phyloP scores from a whole-genome alignment of 2,888 invertebrate genomes.

The Tupiocoris notatus region DNA sequence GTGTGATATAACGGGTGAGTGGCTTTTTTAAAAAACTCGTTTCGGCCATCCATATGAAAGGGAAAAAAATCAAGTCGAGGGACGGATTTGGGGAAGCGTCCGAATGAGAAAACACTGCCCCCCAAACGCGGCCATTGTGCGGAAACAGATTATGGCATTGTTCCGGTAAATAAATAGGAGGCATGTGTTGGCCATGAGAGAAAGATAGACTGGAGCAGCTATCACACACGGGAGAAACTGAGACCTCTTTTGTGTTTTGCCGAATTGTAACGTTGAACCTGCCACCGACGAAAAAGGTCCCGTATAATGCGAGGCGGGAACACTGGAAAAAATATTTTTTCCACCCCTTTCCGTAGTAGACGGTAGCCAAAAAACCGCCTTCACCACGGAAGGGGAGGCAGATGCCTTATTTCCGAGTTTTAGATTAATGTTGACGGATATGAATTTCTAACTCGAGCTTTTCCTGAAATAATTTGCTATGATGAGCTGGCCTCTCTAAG shows the following conservation, averaged over 20 bases:
- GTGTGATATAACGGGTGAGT: slow-evolving; percentile 9
- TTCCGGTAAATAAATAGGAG: slow-evolving; percentile 31
- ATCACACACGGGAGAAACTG: background rate
- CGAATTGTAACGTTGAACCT: background rate
- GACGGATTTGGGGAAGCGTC: no score
- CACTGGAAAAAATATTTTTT: background rate
- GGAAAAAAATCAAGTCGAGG: slow-evolving; percentile 9
- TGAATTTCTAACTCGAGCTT: no score
- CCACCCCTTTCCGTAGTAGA: background rate
- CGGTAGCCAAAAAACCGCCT: background rate
- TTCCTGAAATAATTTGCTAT: no score
- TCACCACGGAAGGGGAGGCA: background rate
- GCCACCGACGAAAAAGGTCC: background rate
- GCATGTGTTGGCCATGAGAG: background rate
- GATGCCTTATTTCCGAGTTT: no score
- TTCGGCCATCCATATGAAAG: background rate
- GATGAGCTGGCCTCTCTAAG: no score
- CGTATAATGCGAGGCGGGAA: background rate
- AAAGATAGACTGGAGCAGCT: background rate
- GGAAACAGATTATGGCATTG: slow-evolving; percentile 33
- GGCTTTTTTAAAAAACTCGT: slow-evolving; percentile 6
- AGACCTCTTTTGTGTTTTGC: background rate
- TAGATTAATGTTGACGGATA: background rate
- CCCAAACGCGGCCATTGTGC: background rate
- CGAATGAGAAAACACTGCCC: slow-evolving; percentile 22